Percentiles rank a stretch among this genome's conserved stretches.
These are phyloP conservation scores for Trichopria drosophilae DNA, from an alignment of 2,888 invertebrate genomes.

Conservation along the genomic window DNA sequence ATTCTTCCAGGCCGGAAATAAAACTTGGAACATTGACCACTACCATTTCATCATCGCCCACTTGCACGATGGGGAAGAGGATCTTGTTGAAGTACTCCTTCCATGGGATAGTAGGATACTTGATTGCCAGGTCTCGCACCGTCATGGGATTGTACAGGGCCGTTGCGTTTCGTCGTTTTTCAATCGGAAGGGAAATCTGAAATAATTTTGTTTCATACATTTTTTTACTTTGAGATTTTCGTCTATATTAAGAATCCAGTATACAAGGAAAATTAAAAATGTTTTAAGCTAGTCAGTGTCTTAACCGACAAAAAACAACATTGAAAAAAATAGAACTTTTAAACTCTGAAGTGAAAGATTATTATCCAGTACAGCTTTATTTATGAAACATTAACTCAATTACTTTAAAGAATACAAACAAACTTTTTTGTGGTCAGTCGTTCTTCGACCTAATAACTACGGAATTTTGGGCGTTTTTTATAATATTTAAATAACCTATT, in stretches of 20 bases:
- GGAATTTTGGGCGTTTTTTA: too few relatives aligned
- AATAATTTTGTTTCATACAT: too few relatives aligned
- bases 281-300: too few relatives aligned
- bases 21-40: constrained; percentile 85
- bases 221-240: too few relatives aligned
- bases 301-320: not conserved
- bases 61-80: constrained; percentile 67
- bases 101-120: constrained; percentile 81
- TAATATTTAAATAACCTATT: too few relatives aligned
- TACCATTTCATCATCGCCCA: constrained; percentile 73
- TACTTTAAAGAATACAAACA: not conserved
- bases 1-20: constrained; percentile 70
- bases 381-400: not conserved
- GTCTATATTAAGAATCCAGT: too few relatives aligned
- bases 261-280: too few relatives aligned
- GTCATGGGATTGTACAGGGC: constrained; percentile 91
- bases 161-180: constrained; percentile 84
- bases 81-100: constrained; percentile 81
- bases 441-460: too few relatives aligned
- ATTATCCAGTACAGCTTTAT: not conserved
- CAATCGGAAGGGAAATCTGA: constrained; percentile 66
- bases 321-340: not conserved
- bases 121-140: constrained; percentile 72
- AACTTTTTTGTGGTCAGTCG: too few relatives aligned
- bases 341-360: not conserved